Evolutionary conservation across 2,797 vertebrate genomes (phyloP), one percentile per base, ranked within the genome.

Genomic region (Lateolabrax maculatus): DNA sequence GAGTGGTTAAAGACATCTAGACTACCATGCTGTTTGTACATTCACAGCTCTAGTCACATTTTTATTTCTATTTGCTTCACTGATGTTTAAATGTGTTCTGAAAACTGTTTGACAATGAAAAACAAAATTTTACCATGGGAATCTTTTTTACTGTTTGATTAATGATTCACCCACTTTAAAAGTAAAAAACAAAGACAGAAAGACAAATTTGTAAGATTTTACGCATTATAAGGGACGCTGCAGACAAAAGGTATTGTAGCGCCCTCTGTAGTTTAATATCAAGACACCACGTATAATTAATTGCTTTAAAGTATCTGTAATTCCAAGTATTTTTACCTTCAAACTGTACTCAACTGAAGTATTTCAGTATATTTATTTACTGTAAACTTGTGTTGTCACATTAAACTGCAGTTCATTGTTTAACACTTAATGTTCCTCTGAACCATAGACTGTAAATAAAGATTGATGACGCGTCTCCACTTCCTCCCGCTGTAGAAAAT

Each of bases 1-100:
- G 68, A 72, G 74, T n/a, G 46, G 71, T 85, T 81, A 84, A 84
- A 89, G 63, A 72, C 61, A 85, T 77, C 34, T 44, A 78, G 65
- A 70, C 68, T 1, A 19, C 43, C 15, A 8, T 23, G 62, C 34
- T 56, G 46, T 71, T 73, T 12, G 23, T 72, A 29, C 60, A 49
- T 70, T 51, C 21, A 61, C 60, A 56, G 73, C 71, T 70, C 23
- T 1, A 16, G n/a, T 49, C 19, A 29, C 64, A 36, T 31, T 44
- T 67, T 79, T 65, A 51, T 53, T 75, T 75, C 43, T 31, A 48
- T 49, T 67, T 55, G 36, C 9, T 37, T 63, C 62, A 49, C 16
- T 34, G 34, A 37, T 67, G 39, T 36, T 29, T 3, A 57, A 12
- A 53, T 9, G 15, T 23, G n/a, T 34, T 4, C 1, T 5, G 10